Percentiles rank a stretch among this genome's conserved stretches.
phyloP scores from a whole-genome alignment of 1,140 invertebrate genomes.

The Aradophagus sp. region DNA sequence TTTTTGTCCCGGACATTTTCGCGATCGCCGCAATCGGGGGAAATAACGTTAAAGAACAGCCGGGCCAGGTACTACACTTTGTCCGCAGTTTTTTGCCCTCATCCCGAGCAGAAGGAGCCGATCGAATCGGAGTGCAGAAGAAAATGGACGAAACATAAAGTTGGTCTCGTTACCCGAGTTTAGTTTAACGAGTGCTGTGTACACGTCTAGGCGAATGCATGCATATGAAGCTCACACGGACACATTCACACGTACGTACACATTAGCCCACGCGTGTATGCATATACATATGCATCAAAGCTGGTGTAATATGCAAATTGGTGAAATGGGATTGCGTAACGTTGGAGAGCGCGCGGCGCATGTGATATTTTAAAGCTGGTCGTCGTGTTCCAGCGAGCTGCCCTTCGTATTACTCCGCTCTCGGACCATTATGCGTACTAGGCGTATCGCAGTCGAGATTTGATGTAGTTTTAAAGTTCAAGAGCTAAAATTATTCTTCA shows the following conservation, averaged over 20 bases:
- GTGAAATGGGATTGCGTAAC: conserved; percentile 57
- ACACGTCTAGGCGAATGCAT: conserved; percentile 48
- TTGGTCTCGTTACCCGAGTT: conserved; percentile 54
- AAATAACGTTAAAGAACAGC: too few relatives aligned
- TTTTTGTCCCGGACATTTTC: too few relatives aligned
- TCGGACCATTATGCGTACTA: conserved; percentile 49
- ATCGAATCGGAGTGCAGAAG: conserved; percentile 42
- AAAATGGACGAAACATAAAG: conserved; percentile 47
- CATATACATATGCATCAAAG: conserved; percentile 57
- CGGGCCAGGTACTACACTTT: too few relatives aligned
- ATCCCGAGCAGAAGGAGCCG: conserved; percentile 28
- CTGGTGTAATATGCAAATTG: conserved; percentile 57
- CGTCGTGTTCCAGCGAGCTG: conserved; percentile 49
- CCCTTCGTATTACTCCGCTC: conserved; percentile 48
- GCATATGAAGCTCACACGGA: conserved; percentile 35
- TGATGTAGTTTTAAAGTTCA: conserved; percentile 55
- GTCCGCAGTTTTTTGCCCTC: too few relatives aligned
- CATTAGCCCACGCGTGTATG: conserved; percentile 39
- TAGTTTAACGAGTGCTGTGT: conserved; percentile 54
- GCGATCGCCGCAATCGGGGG: too few relatives aligned
- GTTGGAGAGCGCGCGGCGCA: conserved; percentile 34
- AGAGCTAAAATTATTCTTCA: conserved; percentile 52
- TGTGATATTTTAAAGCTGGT: conserved; percentile 57
- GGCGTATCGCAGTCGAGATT: conserved; percentile 48
- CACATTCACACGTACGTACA: conserved; percentile 44